Evolutionary conservation across 2,797 vertebrate genomes (phyloP).

Genomic region (Triplophysa yarkandensis): DNA sequence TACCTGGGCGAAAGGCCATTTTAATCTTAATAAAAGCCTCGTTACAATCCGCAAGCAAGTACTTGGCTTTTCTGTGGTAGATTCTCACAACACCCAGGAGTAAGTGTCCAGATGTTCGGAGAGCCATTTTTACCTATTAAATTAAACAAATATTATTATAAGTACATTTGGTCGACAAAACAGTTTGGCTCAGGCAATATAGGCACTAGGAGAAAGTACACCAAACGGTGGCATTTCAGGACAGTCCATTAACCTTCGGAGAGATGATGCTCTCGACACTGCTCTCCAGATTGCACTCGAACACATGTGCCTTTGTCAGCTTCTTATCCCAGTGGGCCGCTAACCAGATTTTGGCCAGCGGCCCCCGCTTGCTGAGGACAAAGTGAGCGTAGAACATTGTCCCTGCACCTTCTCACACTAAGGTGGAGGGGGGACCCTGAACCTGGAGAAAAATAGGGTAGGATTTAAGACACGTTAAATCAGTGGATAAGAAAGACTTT

Average conservation of each 20-base stretch:
- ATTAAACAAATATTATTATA: conserved; percentile 20
- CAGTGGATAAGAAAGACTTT: too few relatives aligned
- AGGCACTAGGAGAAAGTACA: background rate
- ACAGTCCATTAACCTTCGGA: conserved; percentile 85
- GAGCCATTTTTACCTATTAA: conserved; percentile 94
- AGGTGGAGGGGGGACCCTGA: conserved; percentile 52
- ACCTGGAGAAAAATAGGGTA: conserved; percentile 39
- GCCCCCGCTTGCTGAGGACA: conserved; percentile 99
- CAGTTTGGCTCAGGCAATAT: background rate
- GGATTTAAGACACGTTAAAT: too few relatives aligned
- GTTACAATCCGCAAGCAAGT: conserved; percentile 98
- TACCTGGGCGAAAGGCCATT: conserved; percentile 99
- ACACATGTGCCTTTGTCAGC: conserved; percentile 98
- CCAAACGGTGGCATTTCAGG: background rate
- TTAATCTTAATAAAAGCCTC: conserved; percentile 99
- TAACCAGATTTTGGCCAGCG: conserved; percentile 99
- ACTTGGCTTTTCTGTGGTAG: conserved; percentile 99
- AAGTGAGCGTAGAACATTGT: conserved; percentile 99
- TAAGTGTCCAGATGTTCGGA: conserved; percentile 96
- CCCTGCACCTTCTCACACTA: conserved; percentile 65
- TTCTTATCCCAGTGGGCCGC: conserved; percentile 99
- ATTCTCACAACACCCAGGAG: conserved; percentile 97
- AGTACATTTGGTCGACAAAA: background rate
- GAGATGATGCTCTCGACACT: conserved; percentile 99
- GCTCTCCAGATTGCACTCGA: conserved; percentile 99